These are phyloP conservation scores for Hylia prasina DNA, from an alignment of 2,113 vertebrate species.

Conservation along the genomic window DNA sequence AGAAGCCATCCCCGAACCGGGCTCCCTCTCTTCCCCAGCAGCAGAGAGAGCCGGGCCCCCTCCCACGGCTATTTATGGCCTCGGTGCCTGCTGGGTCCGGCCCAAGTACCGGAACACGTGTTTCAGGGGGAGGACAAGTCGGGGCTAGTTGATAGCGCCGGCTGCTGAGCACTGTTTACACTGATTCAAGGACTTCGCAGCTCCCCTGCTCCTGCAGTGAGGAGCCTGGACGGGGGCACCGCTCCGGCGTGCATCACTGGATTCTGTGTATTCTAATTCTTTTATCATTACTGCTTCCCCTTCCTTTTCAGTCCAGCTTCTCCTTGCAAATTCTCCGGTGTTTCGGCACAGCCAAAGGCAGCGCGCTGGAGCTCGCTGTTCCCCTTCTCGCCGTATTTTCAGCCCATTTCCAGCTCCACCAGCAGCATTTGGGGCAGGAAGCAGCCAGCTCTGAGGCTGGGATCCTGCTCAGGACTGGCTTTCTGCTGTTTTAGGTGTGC, in stretches of 20 bases:
- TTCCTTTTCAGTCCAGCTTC: background rate
- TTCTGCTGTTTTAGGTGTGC: background rate
- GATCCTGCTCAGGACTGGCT: background rate
- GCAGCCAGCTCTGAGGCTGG: background rate
- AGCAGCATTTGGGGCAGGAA: background rate
- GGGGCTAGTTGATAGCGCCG: background rate
- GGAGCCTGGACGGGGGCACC: background rate
- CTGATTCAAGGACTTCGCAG: background rate
- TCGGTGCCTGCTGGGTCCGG: background rate
- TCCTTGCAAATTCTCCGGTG: too few relatives aligned
- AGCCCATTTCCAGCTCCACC: background rate
- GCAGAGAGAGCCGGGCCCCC: accelerated
- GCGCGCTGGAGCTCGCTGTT: background rate
- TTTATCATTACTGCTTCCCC: too few relatives aligned
- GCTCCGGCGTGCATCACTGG: background rate
- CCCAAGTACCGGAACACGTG: background rate
- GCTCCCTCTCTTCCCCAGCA: background rate
- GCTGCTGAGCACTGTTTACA: background rate
- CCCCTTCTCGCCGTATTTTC: background rate
- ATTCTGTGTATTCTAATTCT: background rate
- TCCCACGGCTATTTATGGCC: background rate
- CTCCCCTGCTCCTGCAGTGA: background rate
- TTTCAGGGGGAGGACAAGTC: background rate
- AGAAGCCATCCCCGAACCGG: background rate
- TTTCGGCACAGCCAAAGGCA: background rate